A percentile compares a stretch with the other conserved stretches of the same genome.
Conservation (phyloP, 2,888 invertebrate genomes). For the Ophonus ardosiacus region DNA sequence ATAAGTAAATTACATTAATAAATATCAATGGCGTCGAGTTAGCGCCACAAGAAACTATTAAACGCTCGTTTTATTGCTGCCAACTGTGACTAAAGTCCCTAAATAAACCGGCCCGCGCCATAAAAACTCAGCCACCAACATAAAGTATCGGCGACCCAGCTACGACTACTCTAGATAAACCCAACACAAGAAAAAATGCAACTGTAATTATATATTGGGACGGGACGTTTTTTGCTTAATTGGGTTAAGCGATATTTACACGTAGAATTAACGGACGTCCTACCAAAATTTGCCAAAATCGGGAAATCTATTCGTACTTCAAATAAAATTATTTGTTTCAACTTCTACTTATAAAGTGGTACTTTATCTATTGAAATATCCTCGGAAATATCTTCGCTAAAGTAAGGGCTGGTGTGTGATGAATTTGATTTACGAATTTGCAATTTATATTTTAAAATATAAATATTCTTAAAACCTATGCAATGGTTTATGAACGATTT, state of each 20-base stretch:
- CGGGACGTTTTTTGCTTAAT: conserved; percentile 50
- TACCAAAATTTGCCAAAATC: background rate
- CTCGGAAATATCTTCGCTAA: too few relatives aligned
- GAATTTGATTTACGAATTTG: too few relatives aligned
- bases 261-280: conserved; percentile 7
- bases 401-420: too few relatives aligned
- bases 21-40: conserved; percentile 72
- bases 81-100: conserved; percentile 70
- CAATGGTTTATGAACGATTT: too few relatives aligned
- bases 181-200: conserved; percentile 55
- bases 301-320: background rate
- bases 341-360: background rate
- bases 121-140: conserved; percentile 58
- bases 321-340: background rate
- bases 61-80: conserved; percentile 70
- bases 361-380: too few relatives aligned
- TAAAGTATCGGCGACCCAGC: conserved; percentile 49
- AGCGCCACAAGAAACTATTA: conserved; percentile 71
- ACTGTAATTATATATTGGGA: conserved; percentile 59
- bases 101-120: conserved; percentile 65
- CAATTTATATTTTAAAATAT: too few relatives aligned
- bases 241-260: conserved; percentile 32
- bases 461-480: too few relatives aligned
- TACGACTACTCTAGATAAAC: conserved; percentile 36
- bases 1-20: conserved; percentile 72